Base-by-base conservation (phyloP, 2,888 invertebrate species). In the Pilophorus perplexus region DNA sequence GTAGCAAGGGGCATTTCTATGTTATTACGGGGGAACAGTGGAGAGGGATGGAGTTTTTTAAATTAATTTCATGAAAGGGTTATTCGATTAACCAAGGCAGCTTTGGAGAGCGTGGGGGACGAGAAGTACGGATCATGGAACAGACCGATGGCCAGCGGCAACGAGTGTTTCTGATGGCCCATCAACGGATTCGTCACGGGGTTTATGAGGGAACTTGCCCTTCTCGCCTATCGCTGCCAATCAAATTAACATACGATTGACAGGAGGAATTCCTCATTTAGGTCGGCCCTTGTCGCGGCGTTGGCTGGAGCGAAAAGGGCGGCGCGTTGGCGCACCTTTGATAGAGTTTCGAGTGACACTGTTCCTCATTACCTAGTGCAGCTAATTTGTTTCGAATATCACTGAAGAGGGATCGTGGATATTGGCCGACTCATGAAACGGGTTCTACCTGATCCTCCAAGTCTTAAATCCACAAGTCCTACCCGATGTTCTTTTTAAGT, bases 181-280 rank as follows among this genome's bases (percentile, higher is more conserved):
- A 52, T 52, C 52, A 52, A 52, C 6, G 18, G 52, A 52, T 52
- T 52, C 52, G 52, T 28, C 23, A 28, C 52, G 27, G 52, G 22
- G 23, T 50, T 50, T 50, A 50, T 2, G 25, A 50, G 23, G 33
- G 33, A 6, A 33, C 33, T 33, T 33, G 6, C 12, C 33, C 6
- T 12, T 33, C 12, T 33, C 33, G 33, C 33, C 12, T 33, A 6
- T 8, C 12, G 6, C 6, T 33, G 33, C 22, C 57, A 38, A 57
- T 23, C 59, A 33, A 40, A 42, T 59, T 59, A 59, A 59, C 59
- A 59, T 59, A 20, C 25, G 16, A 59, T 59, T 42, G 59, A 40
- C 48, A 20, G 40, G 18, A 42, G 59, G 59, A 28, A 59, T 59
- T 42, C 52, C 28, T 52, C 52, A 52, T 50, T 23, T n/a, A n/a